These are phyloP conservation scores for Geodia barretti DNA, from an alignment of 37 sponge, comb jelly and placozoan genomes.

Conservation along the genomic window DNA sequence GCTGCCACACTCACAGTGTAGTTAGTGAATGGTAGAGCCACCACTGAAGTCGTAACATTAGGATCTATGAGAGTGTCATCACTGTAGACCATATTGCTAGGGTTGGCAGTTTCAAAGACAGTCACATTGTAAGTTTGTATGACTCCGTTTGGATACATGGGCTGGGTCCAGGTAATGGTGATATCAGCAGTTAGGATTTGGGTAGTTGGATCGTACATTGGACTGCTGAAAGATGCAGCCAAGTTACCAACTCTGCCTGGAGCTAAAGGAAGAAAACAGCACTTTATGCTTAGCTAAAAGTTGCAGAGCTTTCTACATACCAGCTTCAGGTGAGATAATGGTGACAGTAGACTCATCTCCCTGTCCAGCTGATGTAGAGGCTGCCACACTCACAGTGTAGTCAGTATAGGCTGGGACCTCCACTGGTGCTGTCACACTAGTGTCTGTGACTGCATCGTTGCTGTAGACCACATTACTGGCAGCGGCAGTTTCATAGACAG, in stretches of 20 bases:
- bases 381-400: constrained; percentile 13
- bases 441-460: neutral
- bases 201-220: neutral
- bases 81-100: neutral
- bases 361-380: neutral
- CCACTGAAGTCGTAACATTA: neutral
- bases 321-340: constrained; percentile 20
- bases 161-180: constrained; percentile 16
- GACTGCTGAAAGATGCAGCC: neutral
- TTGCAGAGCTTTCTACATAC: constrained; percentile 22
- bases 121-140: neutral
- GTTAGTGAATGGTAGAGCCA: neutral
- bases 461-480: neutral
- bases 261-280: too few relatives aligned
- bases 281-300: too few relatives aligned
- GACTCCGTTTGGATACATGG: constrained; percentile 15
- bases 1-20: constrained; percentile 13
- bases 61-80: neutral
- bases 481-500: neutral
- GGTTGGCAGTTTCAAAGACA: neutral
- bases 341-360: neutral
- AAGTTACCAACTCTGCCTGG: too few relatives aligned
- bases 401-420: neutral
- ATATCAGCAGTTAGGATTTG: too few relatives aligned
- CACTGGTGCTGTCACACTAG: neutral